phyloP scores from a whole-genome alignment of 2,113 vertebrate genomes.

The Notarius quadriscutis region DNA sequence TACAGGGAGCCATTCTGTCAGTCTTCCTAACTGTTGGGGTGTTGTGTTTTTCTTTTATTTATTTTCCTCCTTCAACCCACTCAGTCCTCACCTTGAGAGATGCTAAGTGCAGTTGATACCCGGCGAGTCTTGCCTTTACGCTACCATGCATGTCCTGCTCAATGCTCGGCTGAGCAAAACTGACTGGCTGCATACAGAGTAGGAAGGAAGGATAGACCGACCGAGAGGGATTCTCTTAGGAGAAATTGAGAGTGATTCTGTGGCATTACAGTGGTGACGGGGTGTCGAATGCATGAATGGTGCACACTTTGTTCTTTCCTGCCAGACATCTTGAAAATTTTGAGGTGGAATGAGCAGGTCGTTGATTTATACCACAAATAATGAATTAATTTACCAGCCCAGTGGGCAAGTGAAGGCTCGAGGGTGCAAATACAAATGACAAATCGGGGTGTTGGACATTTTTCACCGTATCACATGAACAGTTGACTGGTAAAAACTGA shows the following conservation, averaged over 20 bases:
- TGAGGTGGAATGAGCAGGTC: not conserved
- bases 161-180: conserved; percentile 45
- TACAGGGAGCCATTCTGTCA: not conserved
- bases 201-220: no score
- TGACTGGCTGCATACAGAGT: conserved; percentile 39
- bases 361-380: not conserved
- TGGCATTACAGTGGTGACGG: not conserved
- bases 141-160: conserved; percentile 13
- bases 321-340: not conserved
- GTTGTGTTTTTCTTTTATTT: not conserved
- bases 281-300: not conserved
- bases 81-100: conserved; percentile 22
- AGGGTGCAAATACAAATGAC: no score
- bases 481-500: no score
- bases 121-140: conserved; percentile 24
- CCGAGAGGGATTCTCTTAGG: not conserved
- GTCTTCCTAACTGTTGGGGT: not conserved
- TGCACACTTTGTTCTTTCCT: not conserved
- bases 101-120: conserved; percentile 54
- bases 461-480: not conserved
- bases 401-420: not conserved
- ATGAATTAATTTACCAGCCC: not conserved
- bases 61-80: not conserved
- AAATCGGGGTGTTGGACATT: no score
- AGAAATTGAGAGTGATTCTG: not conserved